These are phyloP conservation scores for Zosterops hypoxanthus DNA, from an alignment of 2,113 vertebrate genomes.

Conservation along the genomic window DNA sequence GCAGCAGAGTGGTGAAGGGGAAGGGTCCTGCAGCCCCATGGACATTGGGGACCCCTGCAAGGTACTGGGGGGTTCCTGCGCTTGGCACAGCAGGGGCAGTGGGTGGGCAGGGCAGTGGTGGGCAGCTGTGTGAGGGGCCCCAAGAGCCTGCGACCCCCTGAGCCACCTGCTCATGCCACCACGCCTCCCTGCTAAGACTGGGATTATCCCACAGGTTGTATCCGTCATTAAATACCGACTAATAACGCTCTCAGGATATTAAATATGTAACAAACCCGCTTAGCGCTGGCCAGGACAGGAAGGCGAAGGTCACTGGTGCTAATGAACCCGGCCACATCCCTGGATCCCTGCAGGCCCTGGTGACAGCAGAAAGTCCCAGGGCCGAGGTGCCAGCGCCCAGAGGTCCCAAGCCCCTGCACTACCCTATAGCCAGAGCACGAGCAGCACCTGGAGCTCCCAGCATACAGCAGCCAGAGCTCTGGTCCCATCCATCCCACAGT, in stretches of 20 bases:
- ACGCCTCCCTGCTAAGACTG: neutral
- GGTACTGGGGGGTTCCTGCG: rapidly evolving
- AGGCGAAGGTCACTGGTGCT: conserved; percentile 37
- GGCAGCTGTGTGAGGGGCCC: neutral
- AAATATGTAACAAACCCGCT: conserved; percentile 70
- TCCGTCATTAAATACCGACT: conserved; percentile 52
- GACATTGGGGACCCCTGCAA: neutral
- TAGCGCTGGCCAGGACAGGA: neutral
- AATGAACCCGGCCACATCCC: neutral
- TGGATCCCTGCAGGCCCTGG: rapidly evolving
- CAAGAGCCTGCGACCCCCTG: rapidly evolving
- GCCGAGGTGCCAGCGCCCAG: rapidly evolving
- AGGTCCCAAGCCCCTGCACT: rapidly evolving
- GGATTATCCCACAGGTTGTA: conserved; percentile 68
- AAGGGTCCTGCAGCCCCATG: rapidly evolving
- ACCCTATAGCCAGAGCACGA: neutral
- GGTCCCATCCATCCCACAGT: rapidly evolving
- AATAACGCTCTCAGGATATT: conserved; percentile 67
- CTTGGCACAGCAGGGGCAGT: rapidly evolving
- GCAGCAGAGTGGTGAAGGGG: rapidly evolving
- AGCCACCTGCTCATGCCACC: rapidly evolving
- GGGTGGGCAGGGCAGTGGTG: neutral
- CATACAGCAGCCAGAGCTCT: rapidly evolving
- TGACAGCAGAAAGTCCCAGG: neutral
- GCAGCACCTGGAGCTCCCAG: neutral